phyloP scores from a whole-genome alignment of 2,888 invertebrate species.

The Hypomecis punctinalis region DNA sequence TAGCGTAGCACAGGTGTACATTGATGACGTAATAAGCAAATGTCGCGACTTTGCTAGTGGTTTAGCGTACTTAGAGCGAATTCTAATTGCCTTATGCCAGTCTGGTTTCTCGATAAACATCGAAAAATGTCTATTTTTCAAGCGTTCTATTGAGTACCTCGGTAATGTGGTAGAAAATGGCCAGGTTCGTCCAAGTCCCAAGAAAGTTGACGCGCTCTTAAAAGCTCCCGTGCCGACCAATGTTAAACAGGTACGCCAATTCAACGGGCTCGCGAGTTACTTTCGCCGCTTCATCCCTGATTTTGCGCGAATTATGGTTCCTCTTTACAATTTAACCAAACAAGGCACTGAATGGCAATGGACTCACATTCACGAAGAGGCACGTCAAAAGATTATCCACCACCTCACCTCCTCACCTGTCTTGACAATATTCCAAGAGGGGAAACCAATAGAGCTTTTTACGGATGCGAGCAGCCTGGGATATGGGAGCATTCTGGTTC shows the following conservation, averaged over 20 bases:
- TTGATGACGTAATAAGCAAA: no score
- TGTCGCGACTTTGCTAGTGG: no score
- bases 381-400: neutral
- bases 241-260: slow-evolving; percentile 40
- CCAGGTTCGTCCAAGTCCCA: slow-evolving; percentile 46
- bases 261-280: no score
- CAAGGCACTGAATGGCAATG: no score
- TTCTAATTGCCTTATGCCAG: no score
- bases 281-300: no score
- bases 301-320: no score
- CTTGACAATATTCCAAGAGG: slow-evolving; percentile 10
- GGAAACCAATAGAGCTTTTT: neutral
- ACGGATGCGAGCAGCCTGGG: slow-evolving; percentile 9
- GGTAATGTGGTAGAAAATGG: slow-evolving; percentile 46
- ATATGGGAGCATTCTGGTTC: neutral
- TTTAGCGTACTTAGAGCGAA: no score
- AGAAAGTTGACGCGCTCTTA: slow-evolving; percentile 46
- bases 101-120: no score
- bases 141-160: slow-evolving; percentile 45
- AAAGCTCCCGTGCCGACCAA: slow-evolving; percentile 46
- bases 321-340: no score
- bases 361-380: no score
- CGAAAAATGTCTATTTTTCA: slow-evolving; percentile 45
- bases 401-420: neutral
- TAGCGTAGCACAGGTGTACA: no score